These are phyloP conservation scores for Pseudochaenichthys georgianus DNA, from an alignment of 2,797 vertebrate genomes.

Conservation along the genomic window DNA sequence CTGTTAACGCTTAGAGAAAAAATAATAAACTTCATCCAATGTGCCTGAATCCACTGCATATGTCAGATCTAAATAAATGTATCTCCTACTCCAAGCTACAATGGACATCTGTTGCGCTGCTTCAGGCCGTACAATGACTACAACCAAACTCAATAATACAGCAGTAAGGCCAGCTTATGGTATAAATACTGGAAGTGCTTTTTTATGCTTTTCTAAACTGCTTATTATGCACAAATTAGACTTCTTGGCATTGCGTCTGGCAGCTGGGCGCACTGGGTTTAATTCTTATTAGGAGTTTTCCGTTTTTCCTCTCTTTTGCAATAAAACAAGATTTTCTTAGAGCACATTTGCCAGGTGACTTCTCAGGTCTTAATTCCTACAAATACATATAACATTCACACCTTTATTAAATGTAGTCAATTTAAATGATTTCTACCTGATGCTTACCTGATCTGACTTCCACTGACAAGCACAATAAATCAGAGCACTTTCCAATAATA, in stretches of 20 bases:
- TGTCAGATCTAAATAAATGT: not conserved
- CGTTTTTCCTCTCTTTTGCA: slow-evolving; percentile 30
- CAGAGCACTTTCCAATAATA: slow-evolving; percentile 41
- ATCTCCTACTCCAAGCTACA: not conserved
- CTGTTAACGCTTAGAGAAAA: slow-evolving; percentile 3
- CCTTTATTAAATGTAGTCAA: slow-evolving; percentile 14
- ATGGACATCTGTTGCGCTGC: not conserved
- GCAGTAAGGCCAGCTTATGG: not conserved
- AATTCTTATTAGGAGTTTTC: slow-evolving; percentile 21
- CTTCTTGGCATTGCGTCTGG: not conserved
- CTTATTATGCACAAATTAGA: slow-evolving; percentile 1
- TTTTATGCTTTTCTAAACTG: slow-evolving; percentile 1
- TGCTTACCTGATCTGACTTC: slow-evolving; percentile 23
- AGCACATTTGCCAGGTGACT: slow-evolving; percentile 4
- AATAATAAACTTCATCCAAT: slow-evolving; percentile 19
- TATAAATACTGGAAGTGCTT: not conserved
- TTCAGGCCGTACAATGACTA: not conserved
- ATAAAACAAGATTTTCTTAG: slow-evolving; percentile 22
- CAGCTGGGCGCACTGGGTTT: slow-evolving; percentile 17
- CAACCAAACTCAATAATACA: slow-evolving; percentile 1
- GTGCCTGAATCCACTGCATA: not conserved
- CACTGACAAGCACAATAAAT: slow-evolving; percentile 36
- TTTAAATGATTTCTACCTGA: slow-evolving; percentile 5
- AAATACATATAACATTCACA: slow-evolving; percentile 1
- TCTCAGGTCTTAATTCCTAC: slow-evolving; percentile 20